Evolutionary conservation across 2,113 vertebrate species (phyloP).

Genomic region (Morone saxatilis): DNA sequence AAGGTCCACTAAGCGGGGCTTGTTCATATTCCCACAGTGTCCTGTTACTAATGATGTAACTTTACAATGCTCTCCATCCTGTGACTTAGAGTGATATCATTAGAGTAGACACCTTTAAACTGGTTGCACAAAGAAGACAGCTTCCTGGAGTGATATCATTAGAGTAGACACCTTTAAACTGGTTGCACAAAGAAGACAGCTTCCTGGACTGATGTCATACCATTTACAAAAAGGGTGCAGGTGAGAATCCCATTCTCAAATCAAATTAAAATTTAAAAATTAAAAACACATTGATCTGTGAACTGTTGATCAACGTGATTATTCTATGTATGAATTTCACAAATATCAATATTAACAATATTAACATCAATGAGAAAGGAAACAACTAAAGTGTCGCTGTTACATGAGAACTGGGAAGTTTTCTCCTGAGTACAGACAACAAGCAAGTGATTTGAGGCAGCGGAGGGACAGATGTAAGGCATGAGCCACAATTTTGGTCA

Average conservation of each 20-base stretch:
- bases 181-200: neutral
- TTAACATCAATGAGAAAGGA: no score
- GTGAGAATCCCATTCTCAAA: neutral
- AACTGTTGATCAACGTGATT: neutral
- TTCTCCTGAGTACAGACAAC: neutral
- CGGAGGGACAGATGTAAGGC: neutral
- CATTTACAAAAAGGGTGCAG: neutral
- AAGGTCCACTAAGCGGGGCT: constrained; percentile 46
- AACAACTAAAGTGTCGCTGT: neutral
- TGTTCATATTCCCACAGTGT: constrained; percentile 30
- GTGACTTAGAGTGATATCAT: constrained; percentile 68
- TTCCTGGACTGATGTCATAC: constrained; percentile 45
- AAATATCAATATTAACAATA: no score
- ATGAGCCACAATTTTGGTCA: neutral
- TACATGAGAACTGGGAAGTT: neutral
- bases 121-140: neutral
- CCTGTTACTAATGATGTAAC: constrained; percentile 6
- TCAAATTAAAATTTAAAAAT: neutral
- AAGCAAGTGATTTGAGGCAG: neutral
- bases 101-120: neutral
- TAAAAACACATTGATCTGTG: neutral
- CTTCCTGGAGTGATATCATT: constrained; percentile 59
- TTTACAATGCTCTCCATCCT: constrained; percentile 48
- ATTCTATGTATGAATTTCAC: no score
- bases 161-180: neutral